Percentiles rank a stretch among this genome's conserved stretches.
Evolutionary conservation across 2,113 vertebrate species (phyloP).

Genomic region (Festucalex cinctus): DNA sequence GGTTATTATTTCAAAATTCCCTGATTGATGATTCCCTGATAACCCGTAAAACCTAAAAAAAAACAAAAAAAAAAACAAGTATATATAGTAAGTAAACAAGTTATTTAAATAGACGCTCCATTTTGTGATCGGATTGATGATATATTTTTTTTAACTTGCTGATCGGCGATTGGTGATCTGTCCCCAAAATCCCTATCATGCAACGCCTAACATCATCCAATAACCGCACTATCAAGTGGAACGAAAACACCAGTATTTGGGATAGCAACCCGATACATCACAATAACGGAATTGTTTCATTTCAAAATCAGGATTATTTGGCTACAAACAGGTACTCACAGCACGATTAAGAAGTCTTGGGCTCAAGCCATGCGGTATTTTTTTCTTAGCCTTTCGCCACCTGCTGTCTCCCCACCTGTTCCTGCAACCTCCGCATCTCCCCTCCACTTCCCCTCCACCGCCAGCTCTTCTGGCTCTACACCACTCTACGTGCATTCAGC

Average conservation of each 20-base stretch:
- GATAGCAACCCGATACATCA: neutral
- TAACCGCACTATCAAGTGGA: neutral
- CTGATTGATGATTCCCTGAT: too few relatives aligned
- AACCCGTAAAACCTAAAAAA: too few relatives aligned
- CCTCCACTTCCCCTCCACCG: neutral
- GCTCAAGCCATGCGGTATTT: slow-evolving; percentile 16
- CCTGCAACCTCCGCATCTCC: slow-evolving; percentile 21
- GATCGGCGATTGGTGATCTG: too few relatives aligned
- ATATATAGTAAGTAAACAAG: too few relatives aligned
- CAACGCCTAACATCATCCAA: neutral
- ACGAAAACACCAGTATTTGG: neutral
- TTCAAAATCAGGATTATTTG: neutral
- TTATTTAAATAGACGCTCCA: too few relatives aligned
- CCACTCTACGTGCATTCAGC: slow-evolving; percentile 46
- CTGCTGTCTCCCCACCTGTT: slow-evolving; percentile 67
- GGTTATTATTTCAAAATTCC: too few relatives aligned
- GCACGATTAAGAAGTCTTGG: slow-evolving; percentile 28
- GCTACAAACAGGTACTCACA: slow-evolving; percentile 23
- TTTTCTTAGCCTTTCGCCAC: slow-evolving; percentile 33
- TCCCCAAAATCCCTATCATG: too few relatives aligned
- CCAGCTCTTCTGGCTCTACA: slow-evolving; percentile 39
- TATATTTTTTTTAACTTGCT: too few relatives aligned
- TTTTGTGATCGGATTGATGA: too few relatives aligned
- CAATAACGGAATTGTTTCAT: neutral
- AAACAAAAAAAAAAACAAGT: too few relatives aligned